Base-by-base conservation (phyloP, 2,797 vertebrate species). In the Neosilurus hyrtlii region DNA sequence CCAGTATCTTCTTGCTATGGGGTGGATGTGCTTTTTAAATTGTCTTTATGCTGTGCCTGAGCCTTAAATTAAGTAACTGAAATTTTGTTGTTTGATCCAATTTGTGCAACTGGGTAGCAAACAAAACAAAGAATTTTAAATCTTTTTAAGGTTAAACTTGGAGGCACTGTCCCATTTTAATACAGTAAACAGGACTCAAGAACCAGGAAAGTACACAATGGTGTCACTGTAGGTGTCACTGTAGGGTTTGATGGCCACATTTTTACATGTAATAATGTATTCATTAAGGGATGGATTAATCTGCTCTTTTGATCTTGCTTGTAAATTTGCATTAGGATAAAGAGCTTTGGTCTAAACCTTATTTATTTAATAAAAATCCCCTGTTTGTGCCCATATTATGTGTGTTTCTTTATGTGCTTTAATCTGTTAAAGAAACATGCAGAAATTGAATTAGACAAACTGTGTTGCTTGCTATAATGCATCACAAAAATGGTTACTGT, bases 331-430 rank as follows among this genome's bases (percentile, higher is more conserved):
- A 22, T 12, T 37, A 75, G 30, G 52, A 18, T 75, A 52, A 57
- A 57, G 72, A 59, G 70, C 30, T 75, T 57, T 75, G 26, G 30
- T 22, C 54, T 57, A 75, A 75, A 75, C 18, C 54, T 57, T 52
- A 52, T 57, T 75, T 75, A 30, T 35, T 2, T 72, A 71, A n/a
- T 3, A 26, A 70, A 20, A 14, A 56, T 74, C 26, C 54, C 24
- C 4, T 56, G 24, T 74, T 52, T 11, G 2, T 11, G 2, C 16
- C 56, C 16, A 74, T 54, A 18, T 24, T 56, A 14, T 73, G 11
- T 20, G 9, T 73, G 24, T 2, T 10, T 74, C 15, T 57, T 37
- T 57, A 57, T 35, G 51, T 72, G 26, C 24, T 24, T 52, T 71
- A 43, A 43, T 8, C 4, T 43, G 43, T 43, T 8, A 71, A 71